Base-by-base conservation (phyloP, 2,113 vertebrate genomes). In the Balaenoptera acutorostrata region DNA sequence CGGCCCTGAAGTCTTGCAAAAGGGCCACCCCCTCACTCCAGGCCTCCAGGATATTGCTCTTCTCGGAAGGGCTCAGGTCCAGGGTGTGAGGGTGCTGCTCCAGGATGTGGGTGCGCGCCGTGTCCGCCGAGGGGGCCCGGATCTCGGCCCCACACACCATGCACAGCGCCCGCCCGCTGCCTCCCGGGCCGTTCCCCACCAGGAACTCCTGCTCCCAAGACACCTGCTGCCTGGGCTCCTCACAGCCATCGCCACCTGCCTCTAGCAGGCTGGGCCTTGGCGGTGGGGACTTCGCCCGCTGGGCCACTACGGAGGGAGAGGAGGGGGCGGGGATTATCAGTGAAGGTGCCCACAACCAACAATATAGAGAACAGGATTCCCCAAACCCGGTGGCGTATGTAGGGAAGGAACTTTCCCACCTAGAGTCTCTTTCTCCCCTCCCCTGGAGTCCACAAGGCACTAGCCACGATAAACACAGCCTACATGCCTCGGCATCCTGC, bases 141-240 rank as follows among this genome's bases (percentile, higher is more conserved):
- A 99, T 99, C 97, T 99, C 98, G 31, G 99, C 99, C 3, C 99
- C 99, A 17, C 99, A 99, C 86, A 99, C 99, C 99, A 99, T 99
- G 97, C 99, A 99, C 97, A 99, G 99, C 6, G 99, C 96, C 95
- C 99, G 98, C 97, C 99, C 99, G 88, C 98, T 94, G 95, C 99
- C 99, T 92, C 98, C 98, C 0, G 99, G 98, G 96, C 99, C 99
- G 18, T 98, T 99, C 88, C 99, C 99, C 98, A 99, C 99, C 96
- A 99, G 98, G 98, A 99, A 99, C 83, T 97, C 98, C 81, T 98
- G 97, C 31, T 97, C 97, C 98, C 98, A 98, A 21, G 98, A 97
- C 90, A 97, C 46, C 12, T 96, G 97, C 15, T 92, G 96, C 77
- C 64, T 90, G 55, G 84, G 93, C 44, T 98, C 98, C 68, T 98